These are phyloP conservation scores for Cybosia mesomella DNA, from an alignment of 2,888 invertebrate genomes.

Conservation along the genomic window DNA sequence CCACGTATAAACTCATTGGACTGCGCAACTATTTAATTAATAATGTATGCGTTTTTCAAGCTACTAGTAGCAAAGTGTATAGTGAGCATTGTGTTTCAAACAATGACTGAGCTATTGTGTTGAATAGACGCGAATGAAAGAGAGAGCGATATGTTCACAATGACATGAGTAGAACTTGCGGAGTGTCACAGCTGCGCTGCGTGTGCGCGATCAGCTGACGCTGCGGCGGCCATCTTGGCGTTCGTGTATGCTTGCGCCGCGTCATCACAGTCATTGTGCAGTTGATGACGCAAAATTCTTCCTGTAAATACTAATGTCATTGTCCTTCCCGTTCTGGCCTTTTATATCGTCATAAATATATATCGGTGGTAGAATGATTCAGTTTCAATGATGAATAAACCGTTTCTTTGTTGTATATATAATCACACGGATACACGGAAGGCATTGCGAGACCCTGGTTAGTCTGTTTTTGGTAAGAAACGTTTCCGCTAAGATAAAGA, in stretches of 20 bases:
- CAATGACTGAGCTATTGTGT: conserved; percentile 74
- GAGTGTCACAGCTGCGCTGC: conserved; percentile 75
- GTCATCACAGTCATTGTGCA: conserved; percentile 82
- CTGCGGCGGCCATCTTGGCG: conserved; percentile 82
- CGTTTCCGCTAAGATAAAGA: conserved; percentile 69
- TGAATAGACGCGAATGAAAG: conserved; percentile 67
- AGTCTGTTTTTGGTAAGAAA: conserved; percentile 79
- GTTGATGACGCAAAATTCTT: conserved; percentile 77
- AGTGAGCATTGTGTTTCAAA: conserved; percentile 70
- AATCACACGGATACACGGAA: conserved; percentile 78
- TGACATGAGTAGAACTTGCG: conserved; percentile 52
- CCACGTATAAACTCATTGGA: conserved; percentile 33
- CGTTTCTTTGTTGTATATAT: conserved; percentile 67
- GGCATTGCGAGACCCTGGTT: conserved; percentile 75
- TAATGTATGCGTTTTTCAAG: conserved; percentile 37
- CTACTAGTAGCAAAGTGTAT: conserved; percentile 51
- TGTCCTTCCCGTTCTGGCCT: conserved; percentile 70
- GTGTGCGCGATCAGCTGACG: conserved; percentile 86
- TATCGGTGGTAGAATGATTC: conserved; percentile 52
- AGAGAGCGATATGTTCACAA: conserved; percentile 71
- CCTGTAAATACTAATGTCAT: conserved; percentile 79
- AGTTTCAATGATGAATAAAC: conserved; percentile 46
- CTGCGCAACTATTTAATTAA: conserved; percentile 43
- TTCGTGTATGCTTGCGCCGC: conserved; percentile 77
- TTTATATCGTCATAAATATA: conserved; percentile 52